A percentile compares a stretch with the other conserved stretches of the same genome.
phyloP scores from a whole-genome alignment of 2,797 vertebrate species.

The Sorex maritimensis region DNA sequence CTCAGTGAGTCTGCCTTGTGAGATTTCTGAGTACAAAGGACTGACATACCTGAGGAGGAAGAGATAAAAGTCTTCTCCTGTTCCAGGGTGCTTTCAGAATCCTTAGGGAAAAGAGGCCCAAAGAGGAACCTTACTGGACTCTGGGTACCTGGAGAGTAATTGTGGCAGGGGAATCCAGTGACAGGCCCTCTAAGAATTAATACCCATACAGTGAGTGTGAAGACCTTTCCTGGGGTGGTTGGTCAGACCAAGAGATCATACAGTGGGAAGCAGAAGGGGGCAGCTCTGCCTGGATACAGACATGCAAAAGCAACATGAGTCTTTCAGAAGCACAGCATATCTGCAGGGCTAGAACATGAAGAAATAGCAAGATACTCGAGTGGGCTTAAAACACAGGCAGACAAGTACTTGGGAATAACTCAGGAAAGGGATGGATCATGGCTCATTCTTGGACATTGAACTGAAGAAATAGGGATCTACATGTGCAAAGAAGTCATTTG shows the following conservation, averaged over 20 bases:
- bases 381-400: accelerated
- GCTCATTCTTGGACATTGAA: not conserved
- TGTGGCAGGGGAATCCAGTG: not conserved
- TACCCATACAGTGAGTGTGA: not conserved
- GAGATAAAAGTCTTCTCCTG: not conserved
- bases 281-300: not conserved
- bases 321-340: not conserved
- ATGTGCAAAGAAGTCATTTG: not conserved
- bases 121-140: not conserved
- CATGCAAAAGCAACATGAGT: not conserved
- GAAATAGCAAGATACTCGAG: not conserved
- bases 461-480: not conserved
- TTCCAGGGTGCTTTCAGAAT: not conserved
- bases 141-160: accelerated
- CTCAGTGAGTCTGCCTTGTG: not conserved
- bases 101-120: not conserved
- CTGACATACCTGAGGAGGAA: not conserved
- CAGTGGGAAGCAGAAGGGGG: not conserved
- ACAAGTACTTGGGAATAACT: not conserved
- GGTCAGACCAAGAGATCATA: not conserved
- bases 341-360: not conserved
- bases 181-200: not conserved
- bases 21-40: not conserved
- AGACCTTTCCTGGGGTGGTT: accelerated
- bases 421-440: not conserved